Evolutionary conservation across 2,888 invertebrate genomes (phyloP).

Genomic region (Panopea generosa): DNA sequence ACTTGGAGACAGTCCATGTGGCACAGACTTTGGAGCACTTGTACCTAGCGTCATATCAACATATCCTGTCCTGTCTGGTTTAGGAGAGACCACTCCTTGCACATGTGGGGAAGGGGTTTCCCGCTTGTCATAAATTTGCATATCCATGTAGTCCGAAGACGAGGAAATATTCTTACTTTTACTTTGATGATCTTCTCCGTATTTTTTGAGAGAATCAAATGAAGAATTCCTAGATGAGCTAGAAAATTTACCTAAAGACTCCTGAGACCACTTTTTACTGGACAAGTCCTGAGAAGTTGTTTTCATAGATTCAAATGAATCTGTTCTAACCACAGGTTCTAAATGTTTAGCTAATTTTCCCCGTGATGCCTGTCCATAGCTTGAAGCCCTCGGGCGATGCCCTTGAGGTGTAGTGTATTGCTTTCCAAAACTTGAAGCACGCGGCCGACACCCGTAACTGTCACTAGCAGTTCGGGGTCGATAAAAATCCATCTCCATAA

Average conservation of each 20-base stretch:
- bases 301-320: conserved; percentile 72
- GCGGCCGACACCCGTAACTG: conserved; percentile 77
- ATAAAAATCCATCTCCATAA: conserved; percentile 83
- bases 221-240: conserved; percentile 76
- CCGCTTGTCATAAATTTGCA: conserved; percentile 71
- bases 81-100: conserved; percentile 30
- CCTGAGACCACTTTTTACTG: conserved; percentile 66
- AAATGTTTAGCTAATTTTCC: conserved; percentile 59
- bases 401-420: conserved; percentile 58
- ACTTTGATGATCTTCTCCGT: conserved; percentile 51
- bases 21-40: conserved; percentile 54
- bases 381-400: conserved; percentile 81
- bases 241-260: conserved; percentile 73
- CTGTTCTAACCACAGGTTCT: conserved; percentile 57
- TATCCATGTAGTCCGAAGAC: conserved; percentile 74
- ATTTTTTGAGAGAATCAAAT: conserved; percentile 75
- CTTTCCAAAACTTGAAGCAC: conserved; percentile 80
- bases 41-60: conserved; percentile 74
- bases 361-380: conserved; percentile 77
- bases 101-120: conserved; percentile 69
- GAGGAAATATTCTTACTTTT: conserved; percentile 55
- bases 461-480: conserved; percentile 80
- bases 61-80: conserved; percentile 63
- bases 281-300: conserved; percentile 71
- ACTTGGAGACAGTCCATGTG: conserved; percentile 57